Evolutionary conservation across 2,888 invertebrate genomes (phyloP).

Genomic region (Gibbula magus): DNA sequence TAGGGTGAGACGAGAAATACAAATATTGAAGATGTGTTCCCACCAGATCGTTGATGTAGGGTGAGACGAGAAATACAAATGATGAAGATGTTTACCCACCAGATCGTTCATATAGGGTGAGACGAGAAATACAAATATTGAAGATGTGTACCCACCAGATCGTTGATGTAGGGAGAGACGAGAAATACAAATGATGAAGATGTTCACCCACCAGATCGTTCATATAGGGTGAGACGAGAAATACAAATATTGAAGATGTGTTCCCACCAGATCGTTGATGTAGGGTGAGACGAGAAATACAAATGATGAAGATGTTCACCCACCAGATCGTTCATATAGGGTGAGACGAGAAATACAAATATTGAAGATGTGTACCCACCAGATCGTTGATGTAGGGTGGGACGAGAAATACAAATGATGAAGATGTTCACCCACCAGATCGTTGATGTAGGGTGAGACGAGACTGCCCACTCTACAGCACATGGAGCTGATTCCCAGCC

Average conservation of each 20-base stretch:
- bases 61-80: background rate
- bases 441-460: slow-evolving; percentile 3
- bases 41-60: background rate
- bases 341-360: background rate
- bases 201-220: background rate
- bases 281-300: no score
- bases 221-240: background rate
- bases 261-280: no score
- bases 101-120: background rate
- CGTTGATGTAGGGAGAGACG: no score
- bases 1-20: no score
- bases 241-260: background rate
- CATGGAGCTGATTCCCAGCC: background rate
- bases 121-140: background rate
- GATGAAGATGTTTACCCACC: background rate
- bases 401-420: background rate
- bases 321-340: no score
- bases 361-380: background rate
- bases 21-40: background rate
- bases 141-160: no score
- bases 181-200: background rate
- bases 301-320: no score
- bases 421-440: background rate
- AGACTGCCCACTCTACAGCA: background rate
- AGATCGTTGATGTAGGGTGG: background rate